Base-by-base conservation (phyloP, 2,888 invertebrate genomes). In the Spilarctia lutea region DNA sequence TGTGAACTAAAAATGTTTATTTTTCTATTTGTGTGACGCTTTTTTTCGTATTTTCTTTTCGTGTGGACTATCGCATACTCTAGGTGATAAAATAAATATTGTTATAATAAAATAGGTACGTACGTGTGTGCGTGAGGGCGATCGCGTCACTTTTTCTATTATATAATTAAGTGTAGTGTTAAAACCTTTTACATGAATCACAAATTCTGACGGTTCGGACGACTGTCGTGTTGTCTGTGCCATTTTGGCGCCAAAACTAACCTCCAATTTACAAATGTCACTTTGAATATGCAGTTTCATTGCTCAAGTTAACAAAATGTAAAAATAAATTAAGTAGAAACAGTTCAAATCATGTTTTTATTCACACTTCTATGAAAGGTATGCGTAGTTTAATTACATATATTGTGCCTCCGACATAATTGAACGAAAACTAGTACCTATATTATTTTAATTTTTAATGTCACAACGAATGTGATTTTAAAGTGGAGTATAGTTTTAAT, bases 151-250 rank as follows among this genome's bases (percentile, higher is more conserved):
- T 81, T 86, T 76, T 86, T 84, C 90, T 94, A 91, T 93, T 90
- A 91, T 92, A 89, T 92, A 92, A 90, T 89, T 94, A 95, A 94
- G 94, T 89, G 94, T 95, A 95, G 94, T 92, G 92, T 92, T 92
- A 91, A 87, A 86, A 91, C 91, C 39, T 94, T 94, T 94, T 94
- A 94, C 94, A 95, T 90, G 88, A 92, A 94, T 94, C 94, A 94
- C 93, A 94, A 94, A 92, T 90, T 83, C 89, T 90, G 91, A 91
- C 89, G 86, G 88, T 87, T 89, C 88, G 90, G 87, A 83, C 82
- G 75, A 81, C 84, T 85, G 91, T 89, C 90, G 91, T 88, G 88
- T 88, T 87, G 87, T 88, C 89, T 84, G 79, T 83, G 86, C 81
- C 76, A 73, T 65, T 71, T 79, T 75, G 78, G 82, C 83, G 85